Evolutionary conservation across 2,113 vertebrate species (phyloP).

Genomic region (Peromyscus maniculatus): DNA sequence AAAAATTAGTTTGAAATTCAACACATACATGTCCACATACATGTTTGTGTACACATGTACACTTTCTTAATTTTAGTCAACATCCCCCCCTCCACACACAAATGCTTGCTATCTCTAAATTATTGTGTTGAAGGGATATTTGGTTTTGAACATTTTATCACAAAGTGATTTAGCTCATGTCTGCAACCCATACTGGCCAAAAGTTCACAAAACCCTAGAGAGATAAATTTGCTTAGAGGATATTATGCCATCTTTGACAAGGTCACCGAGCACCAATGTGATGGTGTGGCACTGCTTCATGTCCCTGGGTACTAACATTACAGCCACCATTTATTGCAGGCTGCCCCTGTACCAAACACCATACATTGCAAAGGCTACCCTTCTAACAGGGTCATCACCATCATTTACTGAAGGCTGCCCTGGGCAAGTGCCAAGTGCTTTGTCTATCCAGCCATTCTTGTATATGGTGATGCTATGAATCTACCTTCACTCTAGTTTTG

Average conservation of each 20-base stretch:
- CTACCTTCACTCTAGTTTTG: neutral
- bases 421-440: neutral
- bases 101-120: slow-evolving; percentile 31
- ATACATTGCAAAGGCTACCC: neutral
- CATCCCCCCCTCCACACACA: neutral
- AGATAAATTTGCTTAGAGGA: neutral
- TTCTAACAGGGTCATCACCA: neutral
- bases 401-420: neutral
- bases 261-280: neutral
- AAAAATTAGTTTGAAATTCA: slow-evolving; percentile 24
- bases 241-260: neutral
- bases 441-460: fast-evolving
- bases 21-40: neutral
- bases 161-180: slow-evolving; percentile 40
- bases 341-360: too few species aligned
- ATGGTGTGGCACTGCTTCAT: neutral
- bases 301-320: neutral
- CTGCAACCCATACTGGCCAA: neutral
- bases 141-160: slow-evolving; percentile 58
- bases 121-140: slow-evolving; percentile 51
- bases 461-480: neutral
- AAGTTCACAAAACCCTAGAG: slow-evolving; percentile 19
- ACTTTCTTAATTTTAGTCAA: slow-evolving; percentile 52
- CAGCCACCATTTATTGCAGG: neutral
- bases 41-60: too few species aligned